These are phyloP conservation scores for Bombylius discolor DNA, from an alignment of 2,888 invertebrate species.

Conservation along the genomic window DNA sequence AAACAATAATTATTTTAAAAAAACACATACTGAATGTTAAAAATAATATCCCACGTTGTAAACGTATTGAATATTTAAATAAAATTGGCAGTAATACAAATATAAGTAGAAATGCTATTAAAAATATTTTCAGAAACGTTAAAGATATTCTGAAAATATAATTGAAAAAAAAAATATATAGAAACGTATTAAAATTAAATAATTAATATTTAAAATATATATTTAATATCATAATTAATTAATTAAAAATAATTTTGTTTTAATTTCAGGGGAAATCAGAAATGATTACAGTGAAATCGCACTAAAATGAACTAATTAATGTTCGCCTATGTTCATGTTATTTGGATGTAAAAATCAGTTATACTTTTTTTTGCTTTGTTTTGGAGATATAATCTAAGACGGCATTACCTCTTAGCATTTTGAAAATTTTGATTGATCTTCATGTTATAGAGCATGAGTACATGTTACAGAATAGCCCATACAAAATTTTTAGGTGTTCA, in stretches of 20 bases:
- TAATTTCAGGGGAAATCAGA: neutral
- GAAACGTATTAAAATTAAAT: slow-evolving; percentile 4
- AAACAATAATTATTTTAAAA: neutral
- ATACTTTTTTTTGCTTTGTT: too few species aligned
- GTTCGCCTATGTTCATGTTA: too few species aligned
- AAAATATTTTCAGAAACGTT: slow-evolving; percentile 26
- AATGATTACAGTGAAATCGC: too few species aligned
- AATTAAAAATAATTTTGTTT: neutral
- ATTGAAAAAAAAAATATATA: neutral
- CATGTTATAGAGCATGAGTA: too few species aligned
- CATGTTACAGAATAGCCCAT: too few species aligned
- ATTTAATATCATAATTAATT: too few species aligned
- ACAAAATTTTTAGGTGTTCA: too few species aligned
- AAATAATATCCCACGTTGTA: slow-evolving; percentile 58
- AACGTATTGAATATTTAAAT: slow-evolving; percentile 56
- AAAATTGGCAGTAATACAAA: slow-evolving; percentile 56
- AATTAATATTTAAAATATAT: neutral
- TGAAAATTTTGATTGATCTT: too few species aligned
- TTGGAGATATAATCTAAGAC: too few species aligned
- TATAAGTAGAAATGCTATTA: slow-evolving; percentile 36
- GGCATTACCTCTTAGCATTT: too few species aligned
- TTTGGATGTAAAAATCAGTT: too few species aligned
- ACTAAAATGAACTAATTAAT: too few species aligned
- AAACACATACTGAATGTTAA: slow-evolving; percentile 58
- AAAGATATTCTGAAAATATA: slow-evolving; percentile 29